Conservation (phyloP, 2,113 vertebrate genomes). For the Paradoxurus hermaphroditus region DNA sequence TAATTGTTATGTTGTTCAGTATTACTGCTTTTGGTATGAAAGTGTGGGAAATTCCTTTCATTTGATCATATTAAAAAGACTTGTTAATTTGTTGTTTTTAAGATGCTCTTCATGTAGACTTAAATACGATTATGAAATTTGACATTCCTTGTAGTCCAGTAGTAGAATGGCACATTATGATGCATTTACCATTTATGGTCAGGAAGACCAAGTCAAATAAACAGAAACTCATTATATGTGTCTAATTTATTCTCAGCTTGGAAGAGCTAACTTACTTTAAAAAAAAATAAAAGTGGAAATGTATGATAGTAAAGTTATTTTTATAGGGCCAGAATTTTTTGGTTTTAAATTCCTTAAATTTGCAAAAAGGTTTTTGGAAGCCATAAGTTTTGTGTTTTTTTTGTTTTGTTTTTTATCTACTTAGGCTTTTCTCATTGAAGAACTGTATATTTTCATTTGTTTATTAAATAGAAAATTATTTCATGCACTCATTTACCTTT, state of each 20-base stretch:
- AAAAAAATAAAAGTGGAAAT: neutral
- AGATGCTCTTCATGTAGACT: neutral
- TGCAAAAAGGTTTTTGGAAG: neutral
- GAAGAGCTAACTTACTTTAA: neutral
- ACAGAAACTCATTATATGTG: neutral
- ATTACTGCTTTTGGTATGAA: neutral
- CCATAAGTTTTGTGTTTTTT: neutral
- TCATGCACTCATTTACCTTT: neutral
- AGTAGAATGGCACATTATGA: conserved; percentile 17
- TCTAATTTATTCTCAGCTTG: neutral
- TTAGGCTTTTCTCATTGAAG: neutral
- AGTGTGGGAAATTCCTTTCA: neutral
- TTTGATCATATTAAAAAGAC: conserved; percentile 20
- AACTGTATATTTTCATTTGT: neutral
- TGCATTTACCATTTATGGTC: conserved; percentile 6
- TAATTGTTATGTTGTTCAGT: neutral
- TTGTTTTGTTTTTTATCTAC: neutral
- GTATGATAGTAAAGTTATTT: conserved; percentile 61
- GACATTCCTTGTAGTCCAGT: neutral
- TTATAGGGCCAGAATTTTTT: conserved; percentile 26
- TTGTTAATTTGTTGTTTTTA: conserved; percentile 27
- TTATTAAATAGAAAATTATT: conserved; percentile 33
- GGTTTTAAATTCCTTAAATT: conserved; percentile 40
- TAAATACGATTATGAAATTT: conserved; percentile 29
- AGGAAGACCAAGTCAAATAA: conserved; percentile 11